Evolutionary conservation across 2,888 invertebrate species (phyloP), one percentile per base, ranked within the genome.

Genomic region (Ophraella communa): DNA sequence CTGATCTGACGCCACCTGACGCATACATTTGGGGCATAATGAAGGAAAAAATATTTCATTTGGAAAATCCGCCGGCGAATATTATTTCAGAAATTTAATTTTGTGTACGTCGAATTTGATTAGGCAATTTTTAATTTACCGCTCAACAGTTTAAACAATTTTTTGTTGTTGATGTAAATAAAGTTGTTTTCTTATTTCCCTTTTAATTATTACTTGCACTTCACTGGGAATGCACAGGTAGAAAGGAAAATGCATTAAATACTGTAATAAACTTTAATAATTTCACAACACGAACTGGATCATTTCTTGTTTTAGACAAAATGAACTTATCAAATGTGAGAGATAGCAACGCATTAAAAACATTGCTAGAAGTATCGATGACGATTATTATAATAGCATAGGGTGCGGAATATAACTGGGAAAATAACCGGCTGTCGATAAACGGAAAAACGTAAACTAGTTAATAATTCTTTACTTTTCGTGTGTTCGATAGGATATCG

Each of bases 311-410:
- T 54, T 23, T 44, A 18, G 27, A 30, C 39, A 67, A 71, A 71
- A 65, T 70, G 64, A 62, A 65, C 66, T 60, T 69, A 74, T 73
- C 68, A 65, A 51, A 65, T 68, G 71, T 71, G 69, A 71, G 68
- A 73, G 71, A 75, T 74, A 72, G 68, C 71, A 27, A 70, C 62
- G 71, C 75, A 73, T 74, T 73, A 73, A 72, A 68, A 70, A 71
- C 67, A 68, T 63, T 65, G 65, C 64, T 33, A 20, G 57, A 64
- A 62, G 71, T 75, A 76, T 76, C 76, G 75, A 76, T 75, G 75
- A 73, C 69, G 71, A 74, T 74, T 75, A 75, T 76, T 76, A 76
- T 72, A 75, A 76, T 75, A 66, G 74, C 69, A 54, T 62, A 67
- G 69, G 71, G 73, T 72, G 70, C 69, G 68, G 67, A 62, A 64